phyloP scores from a whole-genome alignment of 2,888 invertebrate genomes.

The Biston stratarius region DNA sequence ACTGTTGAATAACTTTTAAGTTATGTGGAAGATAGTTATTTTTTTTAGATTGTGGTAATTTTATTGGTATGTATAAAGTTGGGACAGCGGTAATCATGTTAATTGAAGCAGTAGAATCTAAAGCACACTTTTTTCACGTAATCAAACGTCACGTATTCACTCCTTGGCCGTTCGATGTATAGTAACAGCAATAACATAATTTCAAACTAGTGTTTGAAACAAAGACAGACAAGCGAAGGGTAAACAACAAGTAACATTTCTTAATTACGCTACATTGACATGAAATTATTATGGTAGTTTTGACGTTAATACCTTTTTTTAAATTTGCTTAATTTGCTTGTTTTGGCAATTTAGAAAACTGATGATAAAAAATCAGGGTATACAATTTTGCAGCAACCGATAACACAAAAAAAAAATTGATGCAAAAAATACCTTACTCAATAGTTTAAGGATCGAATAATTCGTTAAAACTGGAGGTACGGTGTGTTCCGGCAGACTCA shows the following conservation, averaged over 20 bases:
- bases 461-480: too few species aligned
- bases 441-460: too few species aligned
- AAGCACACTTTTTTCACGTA: not conserved
- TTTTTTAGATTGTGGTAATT: not conserved
- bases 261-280: not conserved
- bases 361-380: not conserved
- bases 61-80: not conserved
- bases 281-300: not conserved
- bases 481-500: too few species aligned
- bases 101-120: not conserved
- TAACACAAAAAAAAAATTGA: too few species aligned
- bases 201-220: not conserved
- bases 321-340: too few species aligned
- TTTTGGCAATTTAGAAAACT: not conserved
- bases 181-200: too few species aligned
- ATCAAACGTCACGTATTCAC: too few species aligned
- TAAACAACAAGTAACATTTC: not conserved
- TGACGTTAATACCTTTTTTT: too few species aligned
- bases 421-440: too few species aligned
- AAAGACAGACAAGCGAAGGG: not conserved
- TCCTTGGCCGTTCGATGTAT: not conserved
- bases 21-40: conserved; percentile 5
- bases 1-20: conserved; percentile 38
- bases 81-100: not conserved
- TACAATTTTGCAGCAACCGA: too few species aligned